A percentile compares a stretch with the other conserved stretches of the same genome.
Evolutionary conservation across 2,888 invertebrate species (phyloP).

Genomic region (Synergus japonicus): DNA sequence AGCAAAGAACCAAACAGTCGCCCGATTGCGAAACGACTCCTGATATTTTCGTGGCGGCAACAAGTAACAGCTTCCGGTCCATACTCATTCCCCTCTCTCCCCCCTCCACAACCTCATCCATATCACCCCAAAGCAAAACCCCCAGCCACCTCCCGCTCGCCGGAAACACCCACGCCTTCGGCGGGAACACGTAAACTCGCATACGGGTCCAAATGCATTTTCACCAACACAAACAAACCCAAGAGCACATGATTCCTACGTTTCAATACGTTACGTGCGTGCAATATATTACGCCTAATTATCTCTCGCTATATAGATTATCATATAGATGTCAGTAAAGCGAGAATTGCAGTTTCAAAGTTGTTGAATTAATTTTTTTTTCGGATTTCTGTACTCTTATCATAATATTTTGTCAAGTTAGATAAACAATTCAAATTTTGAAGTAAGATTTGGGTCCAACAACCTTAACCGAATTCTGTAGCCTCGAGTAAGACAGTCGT

Average conservation of each 20-base stretch:
- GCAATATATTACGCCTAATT: slow-evolving; percentile 10
- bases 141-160: slow-evolving; percentile 38
- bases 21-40: slow-evolving; percentile 74
- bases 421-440: too few relatives aligned
- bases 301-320: neutral
- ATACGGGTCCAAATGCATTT: slow-evolving; percentile 42
- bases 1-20: slow-evolving; percentile 69
- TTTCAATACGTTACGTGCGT: neutral
- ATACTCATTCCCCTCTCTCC: slow-evolving; percentile 52
- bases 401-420: too few relatives aligned
- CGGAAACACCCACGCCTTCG: slow-evolving; percentile 54
- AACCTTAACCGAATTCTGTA: too few relatives aligned
- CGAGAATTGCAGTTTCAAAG: neutral
- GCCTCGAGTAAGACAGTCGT: too few relatives aligned
- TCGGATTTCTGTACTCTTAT: neutral
- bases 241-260: slow-evolving; percentile 17
- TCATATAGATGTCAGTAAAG: neutral
- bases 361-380: neutral
- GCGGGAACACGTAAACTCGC: slow-evolving; percentile 43
- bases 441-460: too few relatives aligned
- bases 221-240: slow-evolving; percentile 41
- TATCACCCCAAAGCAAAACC: slow-evolving; percentile 6
- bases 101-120: slow-evolving; percentile 12
- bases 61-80: slow-evolving; percentile 76
- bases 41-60: slow-evolving; percentile 75